Conservation (phyloP, 1,140 invertebrate genomes). For the Cataglyphis hispanica region DNA sequence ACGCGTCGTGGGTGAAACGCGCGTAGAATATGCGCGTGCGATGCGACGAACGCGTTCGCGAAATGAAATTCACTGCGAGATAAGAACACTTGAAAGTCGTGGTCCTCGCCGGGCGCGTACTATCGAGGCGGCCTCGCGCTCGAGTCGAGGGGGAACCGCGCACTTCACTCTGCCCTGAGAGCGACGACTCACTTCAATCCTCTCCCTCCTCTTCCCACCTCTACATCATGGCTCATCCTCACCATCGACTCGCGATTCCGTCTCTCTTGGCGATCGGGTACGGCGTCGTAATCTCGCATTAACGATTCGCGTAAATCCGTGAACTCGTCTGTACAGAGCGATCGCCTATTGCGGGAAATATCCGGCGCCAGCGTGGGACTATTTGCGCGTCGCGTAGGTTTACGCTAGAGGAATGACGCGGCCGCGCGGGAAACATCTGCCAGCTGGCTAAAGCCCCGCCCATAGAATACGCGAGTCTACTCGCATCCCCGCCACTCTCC, state of each 20-base stretch:
- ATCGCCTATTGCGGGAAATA: constrained; percentile 62
- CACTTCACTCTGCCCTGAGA: constrained; percentile 70
- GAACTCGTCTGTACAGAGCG: neutral
- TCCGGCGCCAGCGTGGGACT: constrained; percentile 73
- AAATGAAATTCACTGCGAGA: constrained; percentile 32
- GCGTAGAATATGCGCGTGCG: constrained; percentile 13
- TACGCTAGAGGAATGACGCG: constrained; percentile 80
- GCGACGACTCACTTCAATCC: constrained; percentile 70
- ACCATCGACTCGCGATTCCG: constrained; percentile 28
- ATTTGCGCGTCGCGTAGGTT: constrained; percentile 85
- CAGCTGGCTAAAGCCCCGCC: constrained; percentile 87
- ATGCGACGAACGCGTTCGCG: neutral
- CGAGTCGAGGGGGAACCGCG: constrained; percentile 49
- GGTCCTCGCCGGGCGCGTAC: constrained; percentile 47
- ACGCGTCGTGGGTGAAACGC: neutral
- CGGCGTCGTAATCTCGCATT: neutral
- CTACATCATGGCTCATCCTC: constrained; percentile 64
- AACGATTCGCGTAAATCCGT: neutral
- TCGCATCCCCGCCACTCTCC: constrained; percentile 70
- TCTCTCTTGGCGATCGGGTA: constrained; percentile 3
- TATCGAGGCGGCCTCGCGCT: constrained; percentile 37
- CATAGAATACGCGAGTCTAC: constrained; percentile 78
- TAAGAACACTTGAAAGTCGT: constrained; percentile 37
- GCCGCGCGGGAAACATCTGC: constrained; percentile 87
- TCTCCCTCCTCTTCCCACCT: neutral